Base-by-base conservation (phyloP, 1,140 invertebrate species). In the Ericerus pela region DNA sequence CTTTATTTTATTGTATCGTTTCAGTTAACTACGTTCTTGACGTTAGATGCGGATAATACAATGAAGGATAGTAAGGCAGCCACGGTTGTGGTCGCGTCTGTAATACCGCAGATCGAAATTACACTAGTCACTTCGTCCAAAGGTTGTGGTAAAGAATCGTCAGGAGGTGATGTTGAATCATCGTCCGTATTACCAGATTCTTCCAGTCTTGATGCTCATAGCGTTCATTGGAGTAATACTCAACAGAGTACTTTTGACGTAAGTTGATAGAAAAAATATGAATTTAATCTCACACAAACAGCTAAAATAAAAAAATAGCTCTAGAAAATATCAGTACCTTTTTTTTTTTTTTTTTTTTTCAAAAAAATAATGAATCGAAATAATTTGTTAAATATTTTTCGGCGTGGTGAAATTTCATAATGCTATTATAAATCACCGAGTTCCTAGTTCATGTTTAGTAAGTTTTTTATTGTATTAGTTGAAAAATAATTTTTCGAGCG, bases 81-180 rank as follows among this genome's bases (percentile, higher is more conserved):
- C 62, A 79, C 81, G 6, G 67, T 88, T 54, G 78, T 82, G 26
- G 69, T 88, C 22, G 85, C 84, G 8, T 76, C 84, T 29, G 71
- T 89, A 41, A 75, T 90, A 55, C 84, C 86, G 14, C 85, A 90
- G 68, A 73, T 92, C 6, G 88, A 93, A 71, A 72, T 93, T 33
- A 91, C 87, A 0, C 76, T 92, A 59, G 81, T 93, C 41, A 85
- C 92, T 78, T 84, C 88, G 54, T 81, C 82, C 28, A 80, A 77
- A 64, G 80, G 78, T 63, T 80, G 82, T 53, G 83, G 84, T 18
- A 84, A 86, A 68, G 82, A 87, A 74, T 85, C 84, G 59, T 85
- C 82, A 38, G 79, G 79, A 54, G 77, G 80, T 56, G 78, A 81
- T 51, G 84, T 87, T 73, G 72, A 83, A 24, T 84, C 87, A 68